phyloP scores from a whole-genome alignment of 2,888 invertebrate species.

The Andrena trimmerana region DNA sequence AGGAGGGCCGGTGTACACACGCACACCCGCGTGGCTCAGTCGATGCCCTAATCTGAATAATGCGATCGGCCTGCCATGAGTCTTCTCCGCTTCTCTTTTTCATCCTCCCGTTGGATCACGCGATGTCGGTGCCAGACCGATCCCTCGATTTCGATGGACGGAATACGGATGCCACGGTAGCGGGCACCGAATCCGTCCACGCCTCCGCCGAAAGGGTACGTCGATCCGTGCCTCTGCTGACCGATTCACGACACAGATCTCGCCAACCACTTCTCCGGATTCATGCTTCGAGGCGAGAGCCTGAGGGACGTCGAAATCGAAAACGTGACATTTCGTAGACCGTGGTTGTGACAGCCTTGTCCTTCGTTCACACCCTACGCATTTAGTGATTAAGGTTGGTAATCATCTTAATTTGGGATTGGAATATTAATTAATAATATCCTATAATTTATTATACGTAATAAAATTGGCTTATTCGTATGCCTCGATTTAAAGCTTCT shows the following conservation, averaged over 20 bases:
- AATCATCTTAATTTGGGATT: too few relatives aligned
- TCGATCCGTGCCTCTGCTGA: slow-evolving; percentile 1
- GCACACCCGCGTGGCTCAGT: slow-evolving; percentile 57
- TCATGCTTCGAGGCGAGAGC: too few relatives aligned
- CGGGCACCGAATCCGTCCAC: not conserved
- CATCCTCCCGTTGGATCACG: slow-evolving; percentile 60
- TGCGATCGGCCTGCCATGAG: slow-evolving; percentile 63
- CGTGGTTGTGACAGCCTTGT: too few relatives aligned
- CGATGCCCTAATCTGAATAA: slow-evolving; percentile 69
- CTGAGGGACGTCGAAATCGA: too few relatives aligned
- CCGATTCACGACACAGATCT: slow-evolving; percentile 17
- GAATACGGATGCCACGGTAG: slow-evolving; percentile 18
- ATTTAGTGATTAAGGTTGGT: too few relatives aligned
- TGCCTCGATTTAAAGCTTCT: too few relatives aligned
- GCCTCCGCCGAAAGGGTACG: not conserved
- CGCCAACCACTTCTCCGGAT: not conserved
- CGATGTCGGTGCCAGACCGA: slow-evolving; percentile 42
- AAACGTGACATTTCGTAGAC: too few relatives aligned
- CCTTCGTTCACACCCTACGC: too few relatives aligned
- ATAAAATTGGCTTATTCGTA: too few relatives aligned
- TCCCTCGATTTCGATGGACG: slow-evolving; percentile 38
- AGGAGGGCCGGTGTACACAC: slow-evolving; percentile 40
- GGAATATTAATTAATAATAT: too few relatives aligned
- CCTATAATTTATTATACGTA: too few relatives aligned
- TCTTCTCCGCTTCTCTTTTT: slow-evolving; percentile 57